Percentiles rank a stretch among this genome's conserved stretches.
These are phyloP conservation scores for Oncorhynchus mykiss DNA, from an alignment of 2,113 vertebrate species.

Conservation along the genomic window DNA sequence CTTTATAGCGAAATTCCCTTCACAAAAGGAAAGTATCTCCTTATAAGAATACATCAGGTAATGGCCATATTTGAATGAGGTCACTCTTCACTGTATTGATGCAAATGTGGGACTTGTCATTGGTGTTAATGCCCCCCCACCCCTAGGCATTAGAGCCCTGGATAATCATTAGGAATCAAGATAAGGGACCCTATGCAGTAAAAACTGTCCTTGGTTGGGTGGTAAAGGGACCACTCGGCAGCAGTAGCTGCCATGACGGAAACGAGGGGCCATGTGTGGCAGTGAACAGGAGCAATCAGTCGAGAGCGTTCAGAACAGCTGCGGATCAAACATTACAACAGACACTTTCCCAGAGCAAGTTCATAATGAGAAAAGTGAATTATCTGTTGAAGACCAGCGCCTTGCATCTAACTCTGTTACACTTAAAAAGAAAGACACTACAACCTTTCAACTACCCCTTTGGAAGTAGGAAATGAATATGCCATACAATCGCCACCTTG, in stretches of 20 bases:
- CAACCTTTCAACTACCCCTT: background rate
- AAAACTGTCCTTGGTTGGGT: conserved; percentile 17
- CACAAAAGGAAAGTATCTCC: conserved; percentile 1
- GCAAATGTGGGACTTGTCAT: conserved; percentile 14
- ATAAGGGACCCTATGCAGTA: conserved; percentile 12
- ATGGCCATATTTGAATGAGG: conserved; percentile 17
- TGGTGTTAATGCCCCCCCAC: background rate
- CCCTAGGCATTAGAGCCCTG: conserved; percentile 18
- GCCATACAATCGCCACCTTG: background rate
- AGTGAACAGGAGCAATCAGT: background rate
- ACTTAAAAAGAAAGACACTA: background rate
- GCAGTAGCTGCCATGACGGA: background rate
- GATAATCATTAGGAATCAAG: conserved; percentile 3
- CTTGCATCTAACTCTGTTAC: background rate
- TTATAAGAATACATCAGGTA: background rate
- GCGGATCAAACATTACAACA: background rate
- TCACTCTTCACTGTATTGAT: conserved; percentile 6
- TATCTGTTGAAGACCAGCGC: background rate
- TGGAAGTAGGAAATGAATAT: background rate
- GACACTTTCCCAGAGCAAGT: conserved; percentile 16
- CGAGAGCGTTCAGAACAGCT: background rate
- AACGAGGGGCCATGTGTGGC: too few relatives aligned
- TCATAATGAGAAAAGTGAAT: conserved; percentile 12
- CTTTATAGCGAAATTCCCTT: conserved; percentile 5
- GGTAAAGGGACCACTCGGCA: conserved; percentile 13